Evolutionary conservation across 1,140 invertebrate species (phyloP), one percentile per base, ranked within the genome.

Genomic region (Condylostylus longicornis): DNA sequence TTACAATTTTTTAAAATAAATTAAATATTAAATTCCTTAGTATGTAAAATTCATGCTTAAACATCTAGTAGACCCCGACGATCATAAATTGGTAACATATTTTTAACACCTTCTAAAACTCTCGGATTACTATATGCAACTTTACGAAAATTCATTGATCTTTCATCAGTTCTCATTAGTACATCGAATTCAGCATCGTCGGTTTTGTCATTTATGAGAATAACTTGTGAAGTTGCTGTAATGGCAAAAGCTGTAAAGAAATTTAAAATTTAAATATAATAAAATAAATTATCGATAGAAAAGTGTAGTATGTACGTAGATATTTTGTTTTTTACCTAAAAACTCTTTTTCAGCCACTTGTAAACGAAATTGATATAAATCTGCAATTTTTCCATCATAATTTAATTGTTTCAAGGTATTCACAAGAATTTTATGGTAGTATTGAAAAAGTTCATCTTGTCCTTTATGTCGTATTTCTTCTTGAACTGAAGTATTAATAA

Each of bases 151-250:
- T 47, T 53, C 0, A 42, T 38, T n/a, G 44, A 45, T 0, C 54
- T 37, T n/a, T 58, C 50, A 22, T 49, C 42, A n/a, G 43, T 42
- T 20, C 36, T 17, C 35, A 58, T 41, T 2, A 61, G 14, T 1
- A 43, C 42, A 33, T 49, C 37, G 8, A 59, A 51, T 25, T 59
- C 54, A 0, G 54, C 54, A 39, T 59, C 54, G 0, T 35, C 46
- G 5, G 44, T 53, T 29, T 56, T 33, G 18, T 51, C 53, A 22
- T 53, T 54, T 1, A 44, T 38, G 40, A 54, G 38, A 4, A 59
- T 28, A 5, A 51, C 46, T 18, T 58, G 48, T 15, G 41, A 42
- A 18, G 37, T 14, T 3, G 49, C 19, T 2, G 47, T 19, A 1
- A 45, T 35, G 2, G 40, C 40, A 4, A 60, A 46, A 15, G 53